Percentiles rank a stretch among this genome's conserved stretches.
phyloP scores from a whole-genome alignment of 1,140 invertebrate species.

The Aphaenogaster rudis region DNA sequence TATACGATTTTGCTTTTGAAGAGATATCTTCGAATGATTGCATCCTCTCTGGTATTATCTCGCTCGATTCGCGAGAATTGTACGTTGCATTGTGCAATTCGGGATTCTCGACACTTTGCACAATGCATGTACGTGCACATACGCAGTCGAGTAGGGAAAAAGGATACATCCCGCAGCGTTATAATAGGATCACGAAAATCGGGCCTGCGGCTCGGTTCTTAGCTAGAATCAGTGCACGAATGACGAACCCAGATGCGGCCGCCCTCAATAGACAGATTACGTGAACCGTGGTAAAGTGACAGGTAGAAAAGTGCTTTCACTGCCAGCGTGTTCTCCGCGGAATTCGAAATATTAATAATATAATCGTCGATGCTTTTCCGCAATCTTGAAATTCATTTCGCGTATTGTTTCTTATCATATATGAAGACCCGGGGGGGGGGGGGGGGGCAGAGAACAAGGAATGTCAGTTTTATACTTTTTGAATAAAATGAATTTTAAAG shows the following conservation, averaged over 20 bases:
- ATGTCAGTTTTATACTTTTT: no score
- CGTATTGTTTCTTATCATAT: not conserved
- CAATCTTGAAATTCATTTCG: not conserved
- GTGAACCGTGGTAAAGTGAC: conserved; percentile 22
- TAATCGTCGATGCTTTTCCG: not conserved
- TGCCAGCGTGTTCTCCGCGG: not conserved
- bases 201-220: conserved; percentile 81
- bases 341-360: not conserved
- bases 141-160: conserved; percentile 21
- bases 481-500: no score
- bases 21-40: not conserved
- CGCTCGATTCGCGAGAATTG: not conserved
- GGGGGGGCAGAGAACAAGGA: no score
- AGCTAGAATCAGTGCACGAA: conserved; percentile 81
- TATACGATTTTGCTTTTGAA: not conserved
- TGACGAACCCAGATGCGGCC: conserved; percentile 82
- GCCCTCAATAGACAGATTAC: conserved; percentile 82
- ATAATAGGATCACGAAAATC: conserved; percentile 85
- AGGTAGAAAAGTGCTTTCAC: conserved; percentile 39
- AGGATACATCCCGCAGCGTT: not conserved
- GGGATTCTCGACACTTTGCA: not conserved
- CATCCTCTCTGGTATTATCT: not conserved
- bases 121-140: conserved; percentile 9
- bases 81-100: not conserved
- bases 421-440: no score